phyloP scores from a whole-genome alignment of 1,140 invertebrate genomes.

The Drosophila miranda region DNA sequence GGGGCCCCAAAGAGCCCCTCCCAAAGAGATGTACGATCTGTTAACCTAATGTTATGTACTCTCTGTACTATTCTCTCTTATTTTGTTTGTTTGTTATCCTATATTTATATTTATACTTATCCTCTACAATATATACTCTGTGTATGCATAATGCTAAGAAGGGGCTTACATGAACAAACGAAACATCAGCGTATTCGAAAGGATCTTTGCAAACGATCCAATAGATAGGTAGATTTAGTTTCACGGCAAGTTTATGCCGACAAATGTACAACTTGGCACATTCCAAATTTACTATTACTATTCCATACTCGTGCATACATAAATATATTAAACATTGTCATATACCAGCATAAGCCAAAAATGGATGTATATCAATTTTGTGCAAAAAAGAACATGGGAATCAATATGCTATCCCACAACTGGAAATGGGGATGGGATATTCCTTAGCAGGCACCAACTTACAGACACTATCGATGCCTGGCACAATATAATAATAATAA shows the following conservation, averaged over 20 bases:
- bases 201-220: no score
- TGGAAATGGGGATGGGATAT: no score
- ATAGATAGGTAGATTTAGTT: no score
- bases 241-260: no score
- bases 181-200: background rate
- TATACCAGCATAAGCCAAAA: no score
- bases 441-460: no score
- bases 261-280: no score
- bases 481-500: no score
- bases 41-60: constrained; percentile 39
- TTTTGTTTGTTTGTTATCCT: constrained; percentile 35
- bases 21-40: constrained; percentile 2
- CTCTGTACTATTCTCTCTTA: constrained; percentile 13
- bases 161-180: constrained; percentile 47
- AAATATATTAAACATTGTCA: background rate
- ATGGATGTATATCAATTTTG: no score
- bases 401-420: no score
- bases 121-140: constrained; percentile 11
- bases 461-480: no score
- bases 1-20: background rate
- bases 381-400: no score
- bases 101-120: constrained; percentile 32
- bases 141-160: constrained; percentile 35
- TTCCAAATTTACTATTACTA: background rate
- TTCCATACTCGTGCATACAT: background rate